Base-by-base conservation (phyloP, 2,888 invertebrate genomes). In the Zhuqinia jingwanae region DNA sequence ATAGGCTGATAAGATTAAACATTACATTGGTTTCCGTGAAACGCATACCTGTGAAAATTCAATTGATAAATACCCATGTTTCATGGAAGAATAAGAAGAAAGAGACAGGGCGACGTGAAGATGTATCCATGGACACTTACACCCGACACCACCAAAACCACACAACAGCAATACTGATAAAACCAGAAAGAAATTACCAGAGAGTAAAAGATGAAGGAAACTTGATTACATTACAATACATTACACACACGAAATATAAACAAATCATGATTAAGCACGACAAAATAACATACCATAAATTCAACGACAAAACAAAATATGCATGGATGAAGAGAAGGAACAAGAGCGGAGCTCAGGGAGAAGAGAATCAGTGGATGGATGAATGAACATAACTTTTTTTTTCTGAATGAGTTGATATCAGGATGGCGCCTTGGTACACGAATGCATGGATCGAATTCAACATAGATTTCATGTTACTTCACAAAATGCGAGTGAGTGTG, bases 221-320 rank as follows among this genome's bases (percentile, higher is more conserved):
- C 68, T 58, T 58, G 70, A 73, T 63, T 75, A 17, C 82, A 60
- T 17, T n/a, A 65, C 45, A 65, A 83, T 65, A 77, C 76, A 63
- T 76, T n/a, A n/a, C n/a, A n/a, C n/a, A n/a, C n/a, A n/a, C n/a
- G n/a, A n/a, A n/a, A n/a, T n/a, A n/a, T n/a, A n/a, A n/a, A n/a
- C n/a, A n/a, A n/a, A n/a, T n/a, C n/a, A n/a, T n/a, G 76, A 83
- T 63, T 75, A 83, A 63, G 65, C 63, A 27, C n/a, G n/a, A n/a
- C n/a, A n/a, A n/a, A n/a, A n/a, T 68, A 68, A 68, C 45, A 70
- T 27, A 56, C 77, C 75, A 76, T 83, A 63, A 83, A 76, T 83
- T 53, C 30, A 68, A 76, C 65, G 73, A 75, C 77, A 77, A 75
- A 73, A 70, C 73, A 58, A 45, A 22, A 25, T 53, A 20, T n/a